These are phyloP conservation scores for Hirudo medicinalis DNA, from an alignment of 1,140 invertebrate species.

Conservation along the genomic window DNA sequence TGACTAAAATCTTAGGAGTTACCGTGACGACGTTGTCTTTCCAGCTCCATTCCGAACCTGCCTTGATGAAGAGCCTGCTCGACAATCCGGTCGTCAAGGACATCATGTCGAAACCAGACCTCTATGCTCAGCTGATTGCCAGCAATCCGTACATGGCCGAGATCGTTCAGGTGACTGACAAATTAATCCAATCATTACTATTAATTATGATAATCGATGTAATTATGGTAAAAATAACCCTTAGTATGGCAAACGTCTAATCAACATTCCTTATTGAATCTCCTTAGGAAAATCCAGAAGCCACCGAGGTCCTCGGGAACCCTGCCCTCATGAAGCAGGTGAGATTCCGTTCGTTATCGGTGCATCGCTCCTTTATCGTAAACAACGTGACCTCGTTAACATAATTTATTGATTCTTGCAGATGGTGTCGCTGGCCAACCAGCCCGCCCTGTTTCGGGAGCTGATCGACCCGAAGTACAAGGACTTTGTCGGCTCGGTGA, in stretches of 20 bases:
- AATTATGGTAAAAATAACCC: too few species aligned
- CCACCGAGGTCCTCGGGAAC: conserved; percentile 96
- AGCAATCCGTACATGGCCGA: not conserved
- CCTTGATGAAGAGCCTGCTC: conserved; percentile 78
- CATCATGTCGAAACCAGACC: not conserved
- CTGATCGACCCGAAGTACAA: conserved; percentile 96
- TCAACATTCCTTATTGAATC: conserved; percentile 21
- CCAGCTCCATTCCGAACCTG: conserved; percentile 71
- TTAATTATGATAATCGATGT: too few species aligned
- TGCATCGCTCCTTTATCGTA: conserved; percentile 52
- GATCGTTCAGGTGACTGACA: not conserved
- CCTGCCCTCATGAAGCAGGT: conserved; percentile 61
- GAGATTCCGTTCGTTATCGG: not conserved
- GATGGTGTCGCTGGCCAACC: conserved; percentile 55
- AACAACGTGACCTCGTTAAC: too few species aligned
- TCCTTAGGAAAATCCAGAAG: conserved; percentile 81
- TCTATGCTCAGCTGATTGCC: not conserved
- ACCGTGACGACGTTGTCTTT: conserved; percentile 11
- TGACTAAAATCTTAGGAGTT: not conserved
- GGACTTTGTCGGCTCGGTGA: conserved; percentile 86
- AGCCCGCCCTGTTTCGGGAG: conserved; percentile 96
- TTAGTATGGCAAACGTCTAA: too few species aligned
- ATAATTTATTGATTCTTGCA: too few species aligned
- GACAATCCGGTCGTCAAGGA: conserved; percentile 76
- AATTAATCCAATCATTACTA: not conserved